These are phyloP conservation scores for Corythaeola cristata DNA, from an alignment of 2,113 vertebrate genomes.

Conservation along the genomic window DNA sequence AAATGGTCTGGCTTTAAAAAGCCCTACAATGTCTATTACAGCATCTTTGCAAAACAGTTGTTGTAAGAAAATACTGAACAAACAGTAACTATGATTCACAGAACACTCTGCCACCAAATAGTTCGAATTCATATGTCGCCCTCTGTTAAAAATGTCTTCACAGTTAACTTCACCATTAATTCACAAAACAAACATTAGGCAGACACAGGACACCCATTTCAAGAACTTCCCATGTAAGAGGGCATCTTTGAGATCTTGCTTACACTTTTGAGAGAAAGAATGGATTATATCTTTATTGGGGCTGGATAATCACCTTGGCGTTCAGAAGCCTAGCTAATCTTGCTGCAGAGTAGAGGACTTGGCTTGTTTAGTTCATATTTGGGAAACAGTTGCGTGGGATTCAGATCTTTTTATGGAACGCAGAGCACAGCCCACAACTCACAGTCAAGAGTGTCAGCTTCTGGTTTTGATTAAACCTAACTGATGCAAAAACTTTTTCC, in stretches of 20 bases:
- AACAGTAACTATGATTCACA: not conserved
- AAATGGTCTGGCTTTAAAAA: not conserved
- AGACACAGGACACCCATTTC: not conserved
- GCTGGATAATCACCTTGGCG: not conserved
- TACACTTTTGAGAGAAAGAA: not conserved
- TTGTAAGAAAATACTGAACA: not conserved
- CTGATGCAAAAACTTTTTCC: not conserved
- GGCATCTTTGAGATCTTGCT: not conserved
- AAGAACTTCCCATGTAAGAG: not conserved
- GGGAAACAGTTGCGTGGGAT: not conserved
- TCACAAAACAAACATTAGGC: not conserved
- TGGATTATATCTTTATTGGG: not conserved
- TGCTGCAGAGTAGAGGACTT: not conserved
- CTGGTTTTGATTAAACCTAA: constrained; percentile 17
- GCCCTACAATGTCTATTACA: not conserved
- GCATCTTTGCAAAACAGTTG: not conserved
- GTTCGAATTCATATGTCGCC: not conserved
- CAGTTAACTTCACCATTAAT: not conserved
- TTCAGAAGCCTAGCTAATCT: not conserved
- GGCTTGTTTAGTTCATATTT: not conserved
- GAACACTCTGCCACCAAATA: not conserved
- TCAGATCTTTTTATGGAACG: not conserved
- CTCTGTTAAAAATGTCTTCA: not conserved
- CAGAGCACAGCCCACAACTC: not conserved
- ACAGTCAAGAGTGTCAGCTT: not conserved